A percentile compares a stretch with the other conserved stretches of the same genome.
Conservation (phyloP, 2,888 invertebrate species). For the Lasius platythorax region DNA sequence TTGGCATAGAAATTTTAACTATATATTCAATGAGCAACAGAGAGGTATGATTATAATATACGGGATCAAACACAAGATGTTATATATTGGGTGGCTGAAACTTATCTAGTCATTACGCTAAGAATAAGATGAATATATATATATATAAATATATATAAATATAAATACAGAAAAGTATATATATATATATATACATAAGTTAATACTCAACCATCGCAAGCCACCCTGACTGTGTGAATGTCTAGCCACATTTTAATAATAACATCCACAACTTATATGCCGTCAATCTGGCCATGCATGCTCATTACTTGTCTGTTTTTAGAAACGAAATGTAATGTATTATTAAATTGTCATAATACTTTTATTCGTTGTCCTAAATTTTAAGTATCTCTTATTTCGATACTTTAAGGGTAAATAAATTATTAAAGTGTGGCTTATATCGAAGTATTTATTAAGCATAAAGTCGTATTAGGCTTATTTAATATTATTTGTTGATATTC, state of each 20-base stretch:
- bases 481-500: constrained; percentile 32
- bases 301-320: constrained; percentile 68
- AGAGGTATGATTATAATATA: constrained; percentile 80
- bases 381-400: background rate
- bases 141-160: constrained; percentile 57
- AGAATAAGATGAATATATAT: constrained; percentile 74
- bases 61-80: constrained; percentile 84
- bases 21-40: constrained; percentile 77
- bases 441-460: constrained; percentile 22
- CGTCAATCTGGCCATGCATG: constrained; percentile 74
- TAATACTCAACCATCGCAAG: constrained; percentile 80
- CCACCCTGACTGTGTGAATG: constrained; percentile 80
- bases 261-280: constrained; percentile 70
- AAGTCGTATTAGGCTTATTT: constrained; percentile 15
- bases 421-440: constrained; percentile 46
- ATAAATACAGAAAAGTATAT: constrained; percentile 61
- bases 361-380: constrained; percentile 7
- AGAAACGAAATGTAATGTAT: constrained; percentile 23
- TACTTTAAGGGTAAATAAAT: constrained; percentile 10
- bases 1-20: constrained; percentile 81
- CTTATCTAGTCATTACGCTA: constrained; percentile 85
- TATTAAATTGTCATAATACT: constrained; percentile 23
- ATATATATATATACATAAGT: constrained; percentile 57
- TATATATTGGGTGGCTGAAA: constrained; percentile 82
- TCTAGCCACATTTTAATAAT: constrained; percentile 79